Evolutionary conservation across 2,113 vertebrate species (phyloP).

Genomic region (Cheirogaleus medius): DNA sequence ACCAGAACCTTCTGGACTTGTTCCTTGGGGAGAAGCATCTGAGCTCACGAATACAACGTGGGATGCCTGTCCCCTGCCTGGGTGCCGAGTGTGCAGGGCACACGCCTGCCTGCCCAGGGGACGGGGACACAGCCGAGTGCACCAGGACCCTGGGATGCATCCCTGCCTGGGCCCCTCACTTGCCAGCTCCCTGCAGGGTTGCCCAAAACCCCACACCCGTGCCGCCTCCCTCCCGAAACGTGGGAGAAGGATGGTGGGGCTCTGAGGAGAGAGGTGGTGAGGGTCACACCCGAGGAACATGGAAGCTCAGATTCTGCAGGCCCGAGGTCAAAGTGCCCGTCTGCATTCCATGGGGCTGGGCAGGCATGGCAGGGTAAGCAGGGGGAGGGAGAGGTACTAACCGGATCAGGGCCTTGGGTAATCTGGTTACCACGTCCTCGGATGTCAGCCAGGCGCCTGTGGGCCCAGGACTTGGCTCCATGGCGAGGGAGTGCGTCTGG

Average conservation of each 20-base stretch:
- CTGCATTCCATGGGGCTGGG: not conserved
- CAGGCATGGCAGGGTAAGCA: too few species aligned
- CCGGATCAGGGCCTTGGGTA: not conserved
- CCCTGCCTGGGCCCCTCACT: not conserved
- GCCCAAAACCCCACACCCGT: not conserved
- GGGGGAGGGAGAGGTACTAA: rapidly evolving
- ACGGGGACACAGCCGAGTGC: not conserved
- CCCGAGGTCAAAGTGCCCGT: not conserved
- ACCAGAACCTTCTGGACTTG: not conserved
- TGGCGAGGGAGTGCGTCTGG: not conserved
- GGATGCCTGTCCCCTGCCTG: too few species aligned
- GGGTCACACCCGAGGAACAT: not conserved
- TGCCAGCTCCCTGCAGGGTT: not conserved
- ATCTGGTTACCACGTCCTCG: not conserved
- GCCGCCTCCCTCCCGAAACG: not conserved
- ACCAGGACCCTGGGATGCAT: rapidly evolving
- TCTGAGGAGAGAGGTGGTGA: not conserved
- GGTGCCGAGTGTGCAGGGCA: not conserved
- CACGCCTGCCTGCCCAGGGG: rapidly evolving
- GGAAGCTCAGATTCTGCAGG: not conserved
- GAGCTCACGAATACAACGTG: not conserved
- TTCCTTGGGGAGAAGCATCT: not conserved
- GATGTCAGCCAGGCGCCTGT: too few species aligned
- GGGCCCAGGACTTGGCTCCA: not conserved
- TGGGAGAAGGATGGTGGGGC: not conserved